Conservation (phyloP, 1,140 invertebrate genomes). For the Drosophila arawakana region DNA sequence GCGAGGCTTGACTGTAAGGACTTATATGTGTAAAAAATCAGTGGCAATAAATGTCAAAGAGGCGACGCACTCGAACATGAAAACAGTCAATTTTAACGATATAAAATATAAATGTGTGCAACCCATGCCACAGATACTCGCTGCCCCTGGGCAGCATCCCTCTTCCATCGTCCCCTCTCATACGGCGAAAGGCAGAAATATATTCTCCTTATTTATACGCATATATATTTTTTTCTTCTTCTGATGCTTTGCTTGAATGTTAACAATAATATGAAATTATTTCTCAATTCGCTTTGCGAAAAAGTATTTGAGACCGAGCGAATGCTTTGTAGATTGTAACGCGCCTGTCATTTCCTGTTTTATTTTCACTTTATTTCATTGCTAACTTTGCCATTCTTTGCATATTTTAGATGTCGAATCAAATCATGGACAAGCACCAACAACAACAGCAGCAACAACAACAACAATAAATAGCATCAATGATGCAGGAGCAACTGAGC, state of each 20-base stretch:
- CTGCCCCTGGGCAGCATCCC: neutral
- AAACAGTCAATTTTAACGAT: constrained; percentile 51
- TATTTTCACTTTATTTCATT: constrained; percentile 75
- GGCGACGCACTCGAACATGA: constrained; percentile 45
- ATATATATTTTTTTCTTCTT: constrained; percentile 5
- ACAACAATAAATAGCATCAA: constrained; percentile 59
- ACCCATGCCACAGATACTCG: constrained; percentile 27
- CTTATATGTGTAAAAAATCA: constrained; percentile 41
- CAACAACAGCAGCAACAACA: constrained; percentile 15
- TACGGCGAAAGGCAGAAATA: neutral
- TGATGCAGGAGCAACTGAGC: constrained; percentile 58
- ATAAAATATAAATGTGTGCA: constrained; percentile 50
- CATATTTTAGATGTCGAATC: constrained; percentile 81
- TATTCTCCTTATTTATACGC: constrained; percentile 7
- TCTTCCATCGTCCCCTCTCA: constrained; percentile 12
- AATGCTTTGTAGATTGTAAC: constrained; percentile 64
- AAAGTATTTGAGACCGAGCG: constrained; percentile 50
- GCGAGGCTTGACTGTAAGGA: constrained; percentile 17
- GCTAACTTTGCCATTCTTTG: constrained; percentile 70
- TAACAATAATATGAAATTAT: constrained; percentile 78
- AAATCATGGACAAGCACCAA: constrained; percentile 67
- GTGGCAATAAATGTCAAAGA: constrained; percentile 73
- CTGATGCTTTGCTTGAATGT: constrained; percentile 33
- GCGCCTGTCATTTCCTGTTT: constrained; percentile 79
- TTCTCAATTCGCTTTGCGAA: constrained; percentile 66